Base-by-base conservation (phyloP, 1,140 invertebrate genomes). In the Diabrotica virgifera region DNA sequence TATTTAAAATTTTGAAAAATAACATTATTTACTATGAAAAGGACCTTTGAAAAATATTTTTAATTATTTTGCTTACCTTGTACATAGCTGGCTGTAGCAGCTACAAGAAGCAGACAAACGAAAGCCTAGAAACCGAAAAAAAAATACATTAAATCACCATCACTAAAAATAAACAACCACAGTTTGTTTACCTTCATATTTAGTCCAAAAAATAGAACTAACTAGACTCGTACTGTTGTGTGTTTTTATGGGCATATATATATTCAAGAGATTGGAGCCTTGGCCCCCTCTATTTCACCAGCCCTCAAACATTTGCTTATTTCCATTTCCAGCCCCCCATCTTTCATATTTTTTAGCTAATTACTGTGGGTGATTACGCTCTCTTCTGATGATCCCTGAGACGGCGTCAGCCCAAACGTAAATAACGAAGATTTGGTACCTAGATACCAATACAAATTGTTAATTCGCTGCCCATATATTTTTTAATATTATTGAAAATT, bases 161-260 rank as follows among this genome's bases (percentile, higher is more conserved):
- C 40, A 46, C 40, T 46, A 10, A 46, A 24, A 24, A 24, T 24
- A 24, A 24, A 24, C 24, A 24, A 24, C 24, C 24, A 24, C 24
- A 24, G n/a, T 46, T 46, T 46, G n/a, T 46, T 46, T 46, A 46
- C 40, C 40, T 46, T 46, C 40, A 46, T 46, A n/a, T 46, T 46
- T 46, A 46, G 40, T 46, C 40, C 40, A 46, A 46, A 46, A 46
- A 46, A 46, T 46, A n/a, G 40, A 46, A 46, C 40, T 46, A 46
- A 46, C 40, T 46, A 10, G 40, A n/a, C n/a, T 10, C n/a, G 40
- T 24, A 46, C n/a, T 46, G 8, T n/a, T n/a, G n/a, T 10, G 8
- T 46, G 40, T 8, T n/a, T 46, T 46, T 46, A 46, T 46, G 40
- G 40, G n/a, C 40, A 46, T 46, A 46, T 46, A 46, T 46, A 46